Percentiles rank a stretch among this genome's conserved stretches.
phyloP scores from a whole-genome alignment of 2,797 vertebrate genomes.

The Anomalospiza imberbis region DNA sequence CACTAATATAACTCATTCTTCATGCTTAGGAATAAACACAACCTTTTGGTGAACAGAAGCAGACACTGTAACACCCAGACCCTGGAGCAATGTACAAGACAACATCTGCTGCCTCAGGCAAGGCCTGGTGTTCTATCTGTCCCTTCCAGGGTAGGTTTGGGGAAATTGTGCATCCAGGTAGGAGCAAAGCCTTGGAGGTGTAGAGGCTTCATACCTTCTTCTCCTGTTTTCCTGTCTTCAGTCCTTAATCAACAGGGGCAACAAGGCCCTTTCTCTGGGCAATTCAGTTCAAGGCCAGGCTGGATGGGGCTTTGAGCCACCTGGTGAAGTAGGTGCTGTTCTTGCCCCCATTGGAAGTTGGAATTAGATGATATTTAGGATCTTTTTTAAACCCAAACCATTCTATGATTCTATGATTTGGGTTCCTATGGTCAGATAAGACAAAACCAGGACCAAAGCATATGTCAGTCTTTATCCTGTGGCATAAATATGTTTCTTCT shows the following conservation, averaged over 20 bases:
- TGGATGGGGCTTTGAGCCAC: not conserved
- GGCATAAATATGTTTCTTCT: not conserved
- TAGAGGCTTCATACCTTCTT: not conserved
- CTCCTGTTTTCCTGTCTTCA: not conserved
- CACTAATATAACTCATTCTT: not conserved
- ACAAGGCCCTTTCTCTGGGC: not conserved
- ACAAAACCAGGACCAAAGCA: not conserved
- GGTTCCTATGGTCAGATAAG: not conserved
- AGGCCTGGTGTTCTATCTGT: not conserved
- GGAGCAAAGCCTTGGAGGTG: not conserved
- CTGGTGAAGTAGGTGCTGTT: too few species aligned
- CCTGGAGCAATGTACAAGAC: rapidly evolving
- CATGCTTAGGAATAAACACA: not conserved
- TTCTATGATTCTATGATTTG: not conserved
- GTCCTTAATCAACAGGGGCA: not conserved
- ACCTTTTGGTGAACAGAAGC: not conserved
- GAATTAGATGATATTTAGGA: not conserved
- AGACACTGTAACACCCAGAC: not conserved
- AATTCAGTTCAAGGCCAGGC: not conserved
- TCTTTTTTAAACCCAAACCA: not conserved
- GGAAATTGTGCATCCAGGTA: not conserved
- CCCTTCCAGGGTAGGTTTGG: not conserved
- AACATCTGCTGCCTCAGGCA: not conserved
- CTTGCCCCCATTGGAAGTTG: rapidly evolving
- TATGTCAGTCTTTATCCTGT: not conserved